A percentile compares a stretch with the other conserved stretches of the same genome.
These are phyloP conservation scores for Hofmannophila pseudospretella DNA, from an alignment of 2,888 invertebrate species.

Conservation along the genomic window DNA sequence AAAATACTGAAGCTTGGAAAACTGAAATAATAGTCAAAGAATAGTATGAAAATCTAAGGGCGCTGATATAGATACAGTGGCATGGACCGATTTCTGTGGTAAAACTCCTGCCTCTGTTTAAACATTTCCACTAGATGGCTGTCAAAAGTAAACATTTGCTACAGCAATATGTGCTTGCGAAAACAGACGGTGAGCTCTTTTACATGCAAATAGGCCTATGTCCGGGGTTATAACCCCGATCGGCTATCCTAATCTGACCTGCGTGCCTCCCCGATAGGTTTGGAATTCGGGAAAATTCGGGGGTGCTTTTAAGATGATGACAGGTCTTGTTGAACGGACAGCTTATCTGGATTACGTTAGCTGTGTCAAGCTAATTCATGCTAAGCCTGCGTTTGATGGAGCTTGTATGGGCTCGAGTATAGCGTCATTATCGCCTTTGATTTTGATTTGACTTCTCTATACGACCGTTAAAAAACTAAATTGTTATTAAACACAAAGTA, in stretches of 20 bases:
- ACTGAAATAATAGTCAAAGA: too few species aligned
- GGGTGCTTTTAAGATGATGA: background rate
- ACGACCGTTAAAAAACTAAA: background rate
- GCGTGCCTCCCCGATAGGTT: background rate
- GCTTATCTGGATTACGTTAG: constrained; percentile 10
- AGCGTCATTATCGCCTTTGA: background rate
- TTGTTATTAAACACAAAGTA: background rate
- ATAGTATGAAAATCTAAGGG: too few species aligned
- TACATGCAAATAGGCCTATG: constrained; percentile 41
- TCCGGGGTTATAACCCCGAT: constrained; percentile 20
- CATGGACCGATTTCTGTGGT: too few species aligned
- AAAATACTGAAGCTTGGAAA: too few species aligned
- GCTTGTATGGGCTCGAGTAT: constrained; percentile 15
- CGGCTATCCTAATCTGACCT: constrained; percentile 22
- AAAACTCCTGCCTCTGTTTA: constrained; percentile 10
- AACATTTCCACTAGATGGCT: constrained; percentile 21
- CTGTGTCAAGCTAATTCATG: constrained; percentile 25
- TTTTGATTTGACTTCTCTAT: too few species aligned
- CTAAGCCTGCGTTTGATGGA: constrained; percentile 27
- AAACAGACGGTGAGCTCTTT: constrained; percentile 36
- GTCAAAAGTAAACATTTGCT: constrained; percentile 27
- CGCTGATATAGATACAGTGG: too few species aligned
- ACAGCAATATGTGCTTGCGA: constrained; percentile 24
- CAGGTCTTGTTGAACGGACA: constrained; percentile 21
- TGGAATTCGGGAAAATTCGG: background rate